Evolutionary conservation across 2,797 vertebrate genomes (phyloP), one percentile per base, ranked within the genome.

Genomic region (Phoeniculus purpureus): DNA sequence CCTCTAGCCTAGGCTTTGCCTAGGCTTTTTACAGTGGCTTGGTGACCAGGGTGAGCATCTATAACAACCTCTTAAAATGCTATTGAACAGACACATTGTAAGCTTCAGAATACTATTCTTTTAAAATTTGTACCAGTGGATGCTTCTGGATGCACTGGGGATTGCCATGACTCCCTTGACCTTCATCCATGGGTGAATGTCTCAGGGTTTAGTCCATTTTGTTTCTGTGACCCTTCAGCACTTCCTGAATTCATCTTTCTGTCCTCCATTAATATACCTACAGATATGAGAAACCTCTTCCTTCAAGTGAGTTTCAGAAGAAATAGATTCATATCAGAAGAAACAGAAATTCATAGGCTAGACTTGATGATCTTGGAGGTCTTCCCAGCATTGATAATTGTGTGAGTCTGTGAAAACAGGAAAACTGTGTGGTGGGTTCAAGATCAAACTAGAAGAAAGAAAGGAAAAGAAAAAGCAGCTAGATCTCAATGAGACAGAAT

Each of bases 281-380:
- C 14, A 48, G 18, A 11, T 72, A 27, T 71, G 29, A 59, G 89
- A 85, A 95, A 54, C 51, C 27, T 62, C 31, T 80, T 93, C 22
- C 7, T 89, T 10, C 48, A 68, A 67, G 54, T 88, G 52, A 91
- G 62, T 87, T 81, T 81, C 52, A 68, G 88, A 87, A 90, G 43
- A 66, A 91, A 87, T n/a, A n/a, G n/a, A n/a, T n/a, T n/a, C n/a
- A n/a, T n/a, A n/a, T n/a, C n/a, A n/a, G n/a, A n/a, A n/a, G n/a
- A n/a, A n/a, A n/a, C n/a, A n/a, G n/a, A n/a, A n/a, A n/a, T n/a
- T n/a, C n/a, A n/a, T n/a, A n/a, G n/a, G n/a, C n/a, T n/a, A n/a
- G n/a, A n/a, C n/a, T n/a, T n/a, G n/a, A n/a, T n/a, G n/a, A n/a
- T n/a, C n/a, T n/a, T n/a, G n/a, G n/a, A n/a, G n/a, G n/a, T n/a